phyloP scores from a whole-genome alignment of 2,888 invertebrate genomes.

The Aelia acuminata region DNA sequence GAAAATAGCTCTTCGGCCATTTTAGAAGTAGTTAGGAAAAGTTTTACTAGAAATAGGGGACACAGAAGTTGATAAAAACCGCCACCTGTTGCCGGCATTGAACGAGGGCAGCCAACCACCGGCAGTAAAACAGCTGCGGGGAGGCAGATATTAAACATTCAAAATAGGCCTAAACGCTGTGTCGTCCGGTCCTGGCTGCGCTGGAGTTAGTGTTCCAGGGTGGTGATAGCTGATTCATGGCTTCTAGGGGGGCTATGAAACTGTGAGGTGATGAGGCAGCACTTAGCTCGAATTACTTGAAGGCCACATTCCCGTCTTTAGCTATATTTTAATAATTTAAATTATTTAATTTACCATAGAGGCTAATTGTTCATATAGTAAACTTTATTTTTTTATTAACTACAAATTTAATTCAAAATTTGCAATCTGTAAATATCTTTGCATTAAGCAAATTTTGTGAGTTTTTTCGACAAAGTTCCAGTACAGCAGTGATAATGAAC shows the following conservation, averaged over 20 bases:
- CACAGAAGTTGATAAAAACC: not conserved
- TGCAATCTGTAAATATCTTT: no score
- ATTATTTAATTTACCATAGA: no score
- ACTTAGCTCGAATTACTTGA: not conserved
- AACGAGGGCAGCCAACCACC: not conserved
- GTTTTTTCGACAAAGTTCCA: no score
- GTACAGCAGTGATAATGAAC: no score
- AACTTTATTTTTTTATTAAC: no score
- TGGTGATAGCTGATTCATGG: not conserved
- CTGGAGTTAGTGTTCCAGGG: not conserved
- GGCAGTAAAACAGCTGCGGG: not conserved
- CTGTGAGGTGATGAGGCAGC: not conserved
- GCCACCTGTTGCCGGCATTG: slow-evolving; percentile 16
- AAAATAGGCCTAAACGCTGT: not conserved
- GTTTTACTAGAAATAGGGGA: not conserved
- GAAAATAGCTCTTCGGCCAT: not conserved
- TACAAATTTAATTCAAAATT: no score
- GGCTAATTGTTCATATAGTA: no score
- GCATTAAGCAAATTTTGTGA: no score
- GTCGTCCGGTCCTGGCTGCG: not conserved
- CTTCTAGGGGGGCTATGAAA: not conserved
- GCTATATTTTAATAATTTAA: no score
- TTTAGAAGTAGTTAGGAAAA: not conserved
- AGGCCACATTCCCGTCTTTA: no score
- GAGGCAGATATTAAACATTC: slow-evolving; percentile 3